Conservation (phyloP, 2,888 invertebrate species). For the Eustalomyia histrio region DNA sequence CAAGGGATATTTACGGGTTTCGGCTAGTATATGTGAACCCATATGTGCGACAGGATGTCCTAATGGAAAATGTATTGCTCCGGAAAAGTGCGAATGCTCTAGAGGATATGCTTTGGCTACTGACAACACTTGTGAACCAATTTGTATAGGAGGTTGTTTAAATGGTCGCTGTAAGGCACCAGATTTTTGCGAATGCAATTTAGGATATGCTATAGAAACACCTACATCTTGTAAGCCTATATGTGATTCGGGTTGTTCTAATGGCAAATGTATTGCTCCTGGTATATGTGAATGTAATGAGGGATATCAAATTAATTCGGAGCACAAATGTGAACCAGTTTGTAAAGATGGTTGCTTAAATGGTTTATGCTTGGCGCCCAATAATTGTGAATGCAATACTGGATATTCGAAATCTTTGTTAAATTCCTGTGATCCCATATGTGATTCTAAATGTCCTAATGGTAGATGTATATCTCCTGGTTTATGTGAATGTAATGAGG, state of each 20-base stretch:
- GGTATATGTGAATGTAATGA: slow-evolving; percentile 74
- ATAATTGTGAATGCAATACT: not conserved
- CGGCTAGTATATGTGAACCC: slow-evolving; percentile 68
- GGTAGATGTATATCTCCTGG: slow-evolving; percentile 85
- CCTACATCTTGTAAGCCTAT: slow-evolving; percentile 62
- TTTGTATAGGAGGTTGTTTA: slow-evolving; percentile 67
- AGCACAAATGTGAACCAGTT: slow-evolving; percentile 78
- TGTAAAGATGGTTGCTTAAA: slow-evolving; percentile 69
- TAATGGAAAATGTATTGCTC: slow-evolving; percentile 73
- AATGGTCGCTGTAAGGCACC: slow-evolving; percentile 72
- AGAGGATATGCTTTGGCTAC: slow-evolving; percentile 80
- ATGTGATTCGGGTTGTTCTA: slow-evolving; percentile 81
- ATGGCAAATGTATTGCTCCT: slow-evolving; percentile 84
- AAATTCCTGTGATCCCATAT: slow-evolving; percentile 67
- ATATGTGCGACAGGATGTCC: slow-evolving; percentile 75
- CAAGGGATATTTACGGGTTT: slow-evolving; percentile 38
- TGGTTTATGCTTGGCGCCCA: slow-evolving; percentile 71
- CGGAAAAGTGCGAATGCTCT: slow-evolving; percentile 67
- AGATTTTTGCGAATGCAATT: not conserved
- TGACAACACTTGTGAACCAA: slow-evolving; percentile 79
- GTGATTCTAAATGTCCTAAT: slow-evolving; percentile 82
- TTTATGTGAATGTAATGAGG: slow-evolving; percentile 45
- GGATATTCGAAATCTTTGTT: not conserved
- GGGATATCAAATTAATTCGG: slow-evolving; percentile 61
- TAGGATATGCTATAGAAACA: not conserved